These are phyloP conservation scores for Montipora capitata DNA, from an alignment of 92 coral and sea anemone genomes.

Conservation along the genomic window DNA sequence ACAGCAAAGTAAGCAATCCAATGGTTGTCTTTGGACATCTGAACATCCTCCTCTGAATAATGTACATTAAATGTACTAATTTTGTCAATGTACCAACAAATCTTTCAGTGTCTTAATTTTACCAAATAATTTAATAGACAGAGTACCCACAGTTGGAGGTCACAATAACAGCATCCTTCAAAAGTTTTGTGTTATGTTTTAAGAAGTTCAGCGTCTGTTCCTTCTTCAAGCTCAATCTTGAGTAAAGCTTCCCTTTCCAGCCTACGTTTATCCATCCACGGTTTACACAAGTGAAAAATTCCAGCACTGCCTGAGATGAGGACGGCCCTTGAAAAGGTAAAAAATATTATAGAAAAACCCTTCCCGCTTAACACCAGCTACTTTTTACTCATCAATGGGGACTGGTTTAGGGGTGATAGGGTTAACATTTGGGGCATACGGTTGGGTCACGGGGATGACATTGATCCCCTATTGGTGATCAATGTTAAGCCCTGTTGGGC, in stretches of 20 bases:
- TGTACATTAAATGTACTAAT: too few species aligned
- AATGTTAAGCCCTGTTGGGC: too few species aligned
- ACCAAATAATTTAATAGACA: neutral
- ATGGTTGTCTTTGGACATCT: neutral
- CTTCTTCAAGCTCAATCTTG: slow-evolving; percentile 30
- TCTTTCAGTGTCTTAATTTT: neutral
- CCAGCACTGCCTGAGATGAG: slow-evolving; percentile 86
- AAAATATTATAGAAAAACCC: neutral
- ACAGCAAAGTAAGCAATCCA: neutral
- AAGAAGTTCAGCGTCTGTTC: slow-evolving; percentile 25
- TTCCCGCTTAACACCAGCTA: too few species aligned
- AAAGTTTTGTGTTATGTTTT: slow-evolving; percentile 1
- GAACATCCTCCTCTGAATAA: too few species aligned
- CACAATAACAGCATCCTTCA: neutral
- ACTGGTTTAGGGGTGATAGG: too few species aligned
- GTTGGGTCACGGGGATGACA: too few species aligned
- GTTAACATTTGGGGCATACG: too few species aligned
- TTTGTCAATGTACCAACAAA: neutral
- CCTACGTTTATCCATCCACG: slow-evolving; percentile 90
- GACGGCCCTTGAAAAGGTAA: slow-evolving; percentile 74
- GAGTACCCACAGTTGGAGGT: slow-evolving; percentile 20
- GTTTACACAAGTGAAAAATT: slow-evolving; percentile 87
- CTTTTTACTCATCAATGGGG: too few species aligned
- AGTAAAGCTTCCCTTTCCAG: slow-evolving; percentile 81
- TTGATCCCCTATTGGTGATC: too few species aligned